These are phyloP conservation scores for Tetrax tetrax DNA, from an alignment of 2,113 vertebrate genomes.

Conservation along the genomic window DNA sequence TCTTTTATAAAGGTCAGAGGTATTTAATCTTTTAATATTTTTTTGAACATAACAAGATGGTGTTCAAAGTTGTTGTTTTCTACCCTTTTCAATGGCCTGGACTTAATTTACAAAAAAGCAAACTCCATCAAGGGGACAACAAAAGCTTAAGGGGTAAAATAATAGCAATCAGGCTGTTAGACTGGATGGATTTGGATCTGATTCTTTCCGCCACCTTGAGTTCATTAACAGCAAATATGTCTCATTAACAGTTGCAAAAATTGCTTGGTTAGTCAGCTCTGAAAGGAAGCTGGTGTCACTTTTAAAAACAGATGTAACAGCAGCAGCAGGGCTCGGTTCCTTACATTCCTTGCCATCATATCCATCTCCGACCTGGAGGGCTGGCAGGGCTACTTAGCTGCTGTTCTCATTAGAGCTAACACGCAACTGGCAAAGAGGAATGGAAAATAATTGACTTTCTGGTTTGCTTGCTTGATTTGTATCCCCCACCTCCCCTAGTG, in stretches of 20 bases:
- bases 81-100: neutral
- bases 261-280: neutral
- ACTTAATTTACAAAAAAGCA: neutral
- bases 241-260: neutral
- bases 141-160: neutral
- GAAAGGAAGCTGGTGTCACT: neutral
- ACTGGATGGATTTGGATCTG: neutral
- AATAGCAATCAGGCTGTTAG: neutral
- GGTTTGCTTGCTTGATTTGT: neutral
- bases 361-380: neutral
- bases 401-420: neutral
- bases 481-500: rapidly evolving
- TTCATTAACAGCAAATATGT: neutral
- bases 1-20: neutral
- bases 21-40: neutral
- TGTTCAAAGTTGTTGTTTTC: neutral
- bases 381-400: neutral
- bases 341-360: neutral
- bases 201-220: neutral
- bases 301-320: constrained; percentile 7
- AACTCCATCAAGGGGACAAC: neutral
- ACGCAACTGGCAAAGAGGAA: neutral
- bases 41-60: neutral
- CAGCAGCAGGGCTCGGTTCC: neutral
- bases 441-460: neutral